Evolutionary conservation across 2,797 vertebrate species (phyloP).

Genomic region (Neosilurus hyrtlii): DNA sequence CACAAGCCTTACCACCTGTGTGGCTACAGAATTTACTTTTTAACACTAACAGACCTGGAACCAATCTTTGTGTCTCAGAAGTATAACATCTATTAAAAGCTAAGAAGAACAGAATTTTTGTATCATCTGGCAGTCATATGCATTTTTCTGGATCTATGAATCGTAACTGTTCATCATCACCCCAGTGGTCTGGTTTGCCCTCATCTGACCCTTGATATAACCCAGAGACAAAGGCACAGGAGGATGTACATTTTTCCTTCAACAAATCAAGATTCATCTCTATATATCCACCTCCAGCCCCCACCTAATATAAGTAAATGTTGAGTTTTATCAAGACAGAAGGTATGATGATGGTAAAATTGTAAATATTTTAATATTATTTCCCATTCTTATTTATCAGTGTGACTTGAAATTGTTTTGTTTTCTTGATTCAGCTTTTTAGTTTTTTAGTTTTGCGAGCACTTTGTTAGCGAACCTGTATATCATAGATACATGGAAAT

Average conservation of each 20-base stretch:
- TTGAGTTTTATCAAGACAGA: background rate
- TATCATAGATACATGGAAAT: background rate
- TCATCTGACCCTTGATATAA: slow-evolving; percentile 39
- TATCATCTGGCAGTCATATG: background rate
- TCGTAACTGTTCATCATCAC: background rate
- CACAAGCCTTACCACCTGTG: slow-evolving; percentile 19
- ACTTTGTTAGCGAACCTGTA: background rate
- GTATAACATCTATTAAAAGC: background rate
- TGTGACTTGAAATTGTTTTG: background rate
- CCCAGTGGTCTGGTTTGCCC: slow-evolving; percentile 34
- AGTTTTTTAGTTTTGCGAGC: background rate
- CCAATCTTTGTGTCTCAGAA: slow-evolving; percentile 4
- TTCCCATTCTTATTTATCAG: background rate
- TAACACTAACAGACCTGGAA: background rate
- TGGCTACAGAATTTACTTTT: slow-evolving; percentile 5
- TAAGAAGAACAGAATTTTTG: background rate
- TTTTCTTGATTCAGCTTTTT: background rate
- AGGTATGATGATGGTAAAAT: background rate
- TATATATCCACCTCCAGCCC: background rate
- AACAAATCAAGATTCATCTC: background rate
- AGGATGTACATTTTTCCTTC: background rate
- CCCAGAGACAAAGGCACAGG: slow-evolving; percentile 12
- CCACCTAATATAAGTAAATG: background rate
- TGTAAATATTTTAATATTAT: background rate
- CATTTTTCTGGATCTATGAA: background rate